Conservation (phyloP, 1,140 invertebrate genomes). For the Drosophila tropicalis region DNA sequence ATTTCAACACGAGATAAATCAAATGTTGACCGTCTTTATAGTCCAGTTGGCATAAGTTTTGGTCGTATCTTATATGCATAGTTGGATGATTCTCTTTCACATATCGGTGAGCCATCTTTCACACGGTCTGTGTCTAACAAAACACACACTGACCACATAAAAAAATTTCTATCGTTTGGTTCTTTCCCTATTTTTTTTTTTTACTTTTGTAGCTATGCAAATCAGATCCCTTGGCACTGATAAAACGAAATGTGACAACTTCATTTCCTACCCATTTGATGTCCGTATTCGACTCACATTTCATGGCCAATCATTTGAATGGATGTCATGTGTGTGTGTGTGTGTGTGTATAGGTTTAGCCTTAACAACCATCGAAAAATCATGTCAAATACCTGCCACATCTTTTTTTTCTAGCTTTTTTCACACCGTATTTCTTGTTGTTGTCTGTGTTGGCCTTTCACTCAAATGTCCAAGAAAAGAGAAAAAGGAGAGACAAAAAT, state of each 20-base stretch:
- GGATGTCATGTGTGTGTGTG: conserved; percentile 25
- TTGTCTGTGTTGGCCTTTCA: conserved; percentile 40
- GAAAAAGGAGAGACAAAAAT: conserved; percentile 22
- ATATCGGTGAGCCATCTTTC: conserved; percentile 7
- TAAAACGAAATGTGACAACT: conserved; percentile 55
- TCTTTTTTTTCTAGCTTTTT: conserved; percentile 17
- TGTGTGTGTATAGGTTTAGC: conserved; percentile 1
- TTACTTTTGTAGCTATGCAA: conserved; percentile 10
- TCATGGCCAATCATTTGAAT: conserved; percentile 30
- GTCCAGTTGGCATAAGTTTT: neutral
- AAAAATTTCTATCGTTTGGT: neutral
- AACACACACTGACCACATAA: conserved; percentile 4
- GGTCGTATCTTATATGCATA: conserved; percentile 2
- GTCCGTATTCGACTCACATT: conserved; percentile 36
- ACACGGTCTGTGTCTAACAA: neutral
- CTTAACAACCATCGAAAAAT: conserved; percentile 25
- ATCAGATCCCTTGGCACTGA: conserved; percentile 39
- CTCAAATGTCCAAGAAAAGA: conserved; percentile 1
- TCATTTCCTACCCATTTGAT: conserved; percentile 48
- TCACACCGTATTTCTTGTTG: conserved; percentile 41
- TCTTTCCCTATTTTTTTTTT: neutral
- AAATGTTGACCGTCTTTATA: conserved; percentile 1
- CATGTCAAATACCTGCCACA: conserved; percentile 64
- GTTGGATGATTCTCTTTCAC: neutral
- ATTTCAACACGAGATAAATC: conserved; percentile 5